Evolutionary conservation across 2,888 invertebrate genomes (phyloP), one percentile per base, ranked within the genome.

Genomic region (Acanthosepion pharaonis): DNA sequence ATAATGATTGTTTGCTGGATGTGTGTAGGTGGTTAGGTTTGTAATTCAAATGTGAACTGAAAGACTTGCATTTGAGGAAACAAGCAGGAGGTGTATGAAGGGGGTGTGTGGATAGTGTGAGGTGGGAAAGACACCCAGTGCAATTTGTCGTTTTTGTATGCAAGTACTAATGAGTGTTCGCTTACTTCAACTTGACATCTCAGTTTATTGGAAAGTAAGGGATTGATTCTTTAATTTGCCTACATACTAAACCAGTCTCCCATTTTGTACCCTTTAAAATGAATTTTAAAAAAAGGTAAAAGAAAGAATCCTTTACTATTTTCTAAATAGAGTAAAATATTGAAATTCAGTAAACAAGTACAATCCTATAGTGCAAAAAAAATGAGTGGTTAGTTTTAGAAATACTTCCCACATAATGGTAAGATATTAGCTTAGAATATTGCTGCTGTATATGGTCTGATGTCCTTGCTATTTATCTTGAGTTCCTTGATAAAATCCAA

Each of bases 61-160:
- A 78, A 78, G 78, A 78, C 78, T 78, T 78, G 0, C n/a, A 78
- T 78, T 78, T 9, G 11, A 11, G n/a, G 78, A 78, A 78, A 78
- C 78, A 9, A n/a, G 78, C 33, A n/a, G n/a, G 78, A 33, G 78
- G 78, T 33, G n/a, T 78, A n/a, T n/a, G n/a, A 33, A 9, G 3
- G 78, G 15, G 78, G 78, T 1, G 78, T 5, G 11, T 33, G n/a
- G 78, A 11, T 78, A 23, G 59, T 23, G 5, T 23, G 4, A 23
- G 59, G 59, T 59, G 59, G 55, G 59, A 33, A 1, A 15, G 11
- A 15, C 33, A n/a, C 33, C 18, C n/a, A n/a, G n/a, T 78, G 78
- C 78, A 78, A n/a, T n/a, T 78, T 78, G 78, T 78, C n/a, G 78
- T 9, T 78, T 78, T 78, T 78, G n/a, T 78, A n/a, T 78, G 78